Percentiles rank a stretch among this genome's conserved stretches.
Conservation (phyloP, 1,140 invertebrate genomes). For the Diachasma alloeum region DNA sequence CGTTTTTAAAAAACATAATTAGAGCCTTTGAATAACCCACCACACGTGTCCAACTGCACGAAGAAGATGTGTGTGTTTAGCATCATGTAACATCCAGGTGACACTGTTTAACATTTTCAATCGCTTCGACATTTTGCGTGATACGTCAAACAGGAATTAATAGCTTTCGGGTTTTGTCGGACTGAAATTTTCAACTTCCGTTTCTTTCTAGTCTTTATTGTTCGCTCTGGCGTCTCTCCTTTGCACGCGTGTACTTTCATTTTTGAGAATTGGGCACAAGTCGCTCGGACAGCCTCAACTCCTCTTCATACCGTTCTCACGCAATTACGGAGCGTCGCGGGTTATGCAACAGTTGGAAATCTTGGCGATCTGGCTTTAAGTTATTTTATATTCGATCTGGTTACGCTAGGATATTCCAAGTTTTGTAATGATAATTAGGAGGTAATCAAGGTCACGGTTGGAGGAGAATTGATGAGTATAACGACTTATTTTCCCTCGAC, state of each 20-base stretch:
- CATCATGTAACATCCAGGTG: neutral
- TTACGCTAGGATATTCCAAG: neutral
- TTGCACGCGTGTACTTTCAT: neutral
- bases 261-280: slow-evolving; percentile 10
- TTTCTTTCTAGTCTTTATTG: neutral
- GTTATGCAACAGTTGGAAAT: slow-evolving; percentile 13
- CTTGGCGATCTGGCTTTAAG: neutral
- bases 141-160: neutral
- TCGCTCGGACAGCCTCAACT: slow-evolving; percentile 6
- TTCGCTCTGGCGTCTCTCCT: neutral
- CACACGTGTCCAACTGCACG: neutral
- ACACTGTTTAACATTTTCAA: neutral
- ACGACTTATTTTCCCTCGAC: too few relatives aligned
- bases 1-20: neutral
- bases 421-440: neutral
- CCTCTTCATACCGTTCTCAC: slow-evolving; percentile 7
- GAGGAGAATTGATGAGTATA: neutral
- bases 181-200: neutral
- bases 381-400: neutral
- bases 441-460: neutral
- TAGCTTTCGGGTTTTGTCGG: neutral
- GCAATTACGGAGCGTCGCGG: slow-evolving; percentile 19
- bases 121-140: neutral
- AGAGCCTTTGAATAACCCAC: neutral
- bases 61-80: neutral